A percentile compares a stretch with the other conserved stretches of the same genome.
phyloP scores from a whole-genome alignment of 2,888 invertebrate genomes.

The Agrochola lota region DNA sequence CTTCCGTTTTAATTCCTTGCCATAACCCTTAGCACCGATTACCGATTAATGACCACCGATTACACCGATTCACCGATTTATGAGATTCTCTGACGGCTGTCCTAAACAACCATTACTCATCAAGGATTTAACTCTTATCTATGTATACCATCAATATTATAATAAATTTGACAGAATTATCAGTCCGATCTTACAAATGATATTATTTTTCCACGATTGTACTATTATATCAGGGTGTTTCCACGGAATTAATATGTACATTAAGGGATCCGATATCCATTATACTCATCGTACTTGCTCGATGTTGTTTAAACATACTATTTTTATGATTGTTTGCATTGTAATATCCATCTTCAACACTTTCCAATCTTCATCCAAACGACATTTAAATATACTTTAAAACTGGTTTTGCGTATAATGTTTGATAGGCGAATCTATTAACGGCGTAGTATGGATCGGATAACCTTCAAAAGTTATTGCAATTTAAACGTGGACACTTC shows the following conservation, averaged over 20 bases:
- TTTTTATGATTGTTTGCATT: not conserved
- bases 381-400: conserved; percentile 6
- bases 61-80: not conserved
- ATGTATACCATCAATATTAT: conserved; percentile 27
- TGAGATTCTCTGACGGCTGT: not conserved
- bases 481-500: conserved; percentile 35
- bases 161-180: conserved; percentile 27
- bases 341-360: conserved; percentile 11
- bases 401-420: conserved; percentile 35
- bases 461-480: conserved; percentile 59
- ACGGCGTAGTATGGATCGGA: conserved; percentile 24
- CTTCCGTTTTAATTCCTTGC: conserved; percentile 2
- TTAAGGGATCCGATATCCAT: not conserved
- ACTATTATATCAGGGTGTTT: conserved; percentile 1
- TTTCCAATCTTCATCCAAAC: conserved; percentile 30
- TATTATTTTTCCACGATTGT: conserved; percentile 2
- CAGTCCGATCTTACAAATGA: conserved; percentile 24
- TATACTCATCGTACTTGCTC: not conserved
- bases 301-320: not conserved
- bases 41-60: too few species aligned
- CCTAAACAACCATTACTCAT: conserved; percentile 6
- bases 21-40: not conserved
- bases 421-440: conserved; percentile 17
- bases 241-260: not conserved
- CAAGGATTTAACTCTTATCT: conserved; percentile 30